These are phyloP conservation scores for Metaphire vulgaris DNA, from an alignment of 1,140 invertebrate species.

Conservation along the genomic window DNA sequence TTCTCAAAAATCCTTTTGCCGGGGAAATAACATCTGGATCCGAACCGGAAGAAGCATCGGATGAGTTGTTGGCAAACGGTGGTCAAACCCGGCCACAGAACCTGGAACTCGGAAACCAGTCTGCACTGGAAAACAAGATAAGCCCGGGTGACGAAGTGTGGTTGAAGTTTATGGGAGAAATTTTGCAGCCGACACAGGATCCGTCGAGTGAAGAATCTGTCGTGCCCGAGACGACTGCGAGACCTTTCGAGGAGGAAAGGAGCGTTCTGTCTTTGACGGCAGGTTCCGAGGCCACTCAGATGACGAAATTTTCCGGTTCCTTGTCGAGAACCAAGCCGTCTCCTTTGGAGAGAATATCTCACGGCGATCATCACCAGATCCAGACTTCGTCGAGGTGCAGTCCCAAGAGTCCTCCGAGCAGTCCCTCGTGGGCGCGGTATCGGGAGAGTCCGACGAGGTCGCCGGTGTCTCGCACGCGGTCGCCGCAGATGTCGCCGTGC, in stretches of 20 bases:
- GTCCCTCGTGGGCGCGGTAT: conserved; percentile 22
- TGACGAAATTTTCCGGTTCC: background rate
- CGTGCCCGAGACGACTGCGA: no score
- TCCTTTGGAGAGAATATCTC: background rate
- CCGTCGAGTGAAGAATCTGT: no score
- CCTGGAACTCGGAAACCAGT: background rate
- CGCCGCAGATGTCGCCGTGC: background rate
- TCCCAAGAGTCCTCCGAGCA: conserved; percentile 22
- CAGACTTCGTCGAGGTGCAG: conserved; percentile 14
- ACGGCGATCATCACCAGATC: background rate
- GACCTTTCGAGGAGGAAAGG: background rate
- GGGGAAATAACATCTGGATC: background rate
- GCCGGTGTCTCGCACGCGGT: background rate
- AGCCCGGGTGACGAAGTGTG: background rate
- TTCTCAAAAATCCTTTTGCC: background rate
- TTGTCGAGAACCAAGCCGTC: conserved; percentile 5
- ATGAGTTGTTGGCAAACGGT: background rate
- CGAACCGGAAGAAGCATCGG: background rate
- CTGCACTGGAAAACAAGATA: background rate
- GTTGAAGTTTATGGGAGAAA: background rate
- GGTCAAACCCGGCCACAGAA: background rate
- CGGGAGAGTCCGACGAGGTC: conserved; percentile 16
- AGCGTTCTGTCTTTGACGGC: background rate
- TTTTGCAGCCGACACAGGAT: background rate
- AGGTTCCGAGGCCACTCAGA: background rate